These are phyloP conservation scores for Drosophila sturtevanti DNA, from an alignment of 1,140 invertebrate species.

Conservation along the genomic window DNA sequence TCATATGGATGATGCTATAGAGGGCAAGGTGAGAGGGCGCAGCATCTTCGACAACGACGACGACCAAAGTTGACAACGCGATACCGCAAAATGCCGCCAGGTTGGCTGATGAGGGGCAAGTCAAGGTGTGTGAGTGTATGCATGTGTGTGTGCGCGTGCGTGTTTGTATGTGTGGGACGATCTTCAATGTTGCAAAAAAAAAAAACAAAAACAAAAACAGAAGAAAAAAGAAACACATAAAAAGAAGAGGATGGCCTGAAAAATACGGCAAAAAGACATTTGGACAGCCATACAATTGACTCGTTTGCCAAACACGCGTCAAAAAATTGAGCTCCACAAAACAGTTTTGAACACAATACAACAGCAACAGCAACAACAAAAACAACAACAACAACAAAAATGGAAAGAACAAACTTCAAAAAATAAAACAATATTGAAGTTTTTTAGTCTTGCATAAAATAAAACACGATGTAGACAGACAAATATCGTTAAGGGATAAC, in stretches of 20 bases:
- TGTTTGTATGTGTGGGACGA: constrained; percentile 63
- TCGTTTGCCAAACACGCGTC: constrained; percentile 66
- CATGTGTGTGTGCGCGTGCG: constrained; percentile 41
- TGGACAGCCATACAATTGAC: constrained; percentile 72
- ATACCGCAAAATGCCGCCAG: constrained; percentile 31
- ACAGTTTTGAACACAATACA: constrained; percentile 4
- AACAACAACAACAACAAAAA: too few species aligned
- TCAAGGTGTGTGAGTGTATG: constrained; percentile 49
- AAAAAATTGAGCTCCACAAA: constrained; percentile 33
- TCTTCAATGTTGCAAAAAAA: constrained; percentile 59
- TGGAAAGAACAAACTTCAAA: neutral
- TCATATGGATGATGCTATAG: neutral
- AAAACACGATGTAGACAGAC: neutral
- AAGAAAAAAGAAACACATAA: neutral
- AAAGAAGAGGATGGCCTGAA: neutral
- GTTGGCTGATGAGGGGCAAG: constrained; percentile 50
- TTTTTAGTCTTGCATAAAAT: neutral
- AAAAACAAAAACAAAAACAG: constrained; percentile 12
- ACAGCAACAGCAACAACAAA: neutral
- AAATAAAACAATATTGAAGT: neutral
- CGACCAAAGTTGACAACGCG: constrained; percentile 60
- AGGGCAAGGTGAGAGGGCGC: constrained; percentile 69
- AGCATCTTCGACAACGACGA: constrained; percentile 45
- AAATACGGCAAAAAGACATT: constrained; percentile 43
- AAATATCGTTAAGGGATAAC: constrained; percentile 2